Conservation (phyloP, 1,140 invertebrate genomes). For the Drosophila nikananu region DNA sequence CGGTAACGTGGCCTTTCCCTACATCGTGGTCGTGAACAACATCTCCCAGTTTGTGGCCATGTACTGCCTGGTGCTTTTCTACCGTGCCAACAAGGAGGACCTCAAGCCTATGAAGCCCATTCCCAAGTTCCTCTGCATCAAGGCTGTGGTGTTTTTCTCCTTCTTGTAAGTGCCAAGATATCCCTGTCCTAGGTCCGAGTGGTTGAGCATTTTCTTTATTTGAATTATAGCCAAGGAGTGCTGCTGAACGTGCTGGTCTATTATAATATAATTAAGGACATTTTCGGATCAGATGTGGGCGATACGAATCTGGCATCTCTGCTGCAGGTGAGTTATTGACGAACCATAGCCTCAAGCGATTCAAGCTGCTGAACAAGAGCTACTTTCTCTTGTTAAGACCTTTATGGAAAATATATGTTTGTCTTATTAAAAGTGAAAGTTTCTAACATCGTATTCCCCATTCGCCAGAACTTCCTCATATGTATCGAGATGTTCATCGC, state of each 20-base stretch:
- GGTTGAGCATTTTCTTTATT: neutral
- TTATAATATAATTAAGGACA: constrained; percentile 89
- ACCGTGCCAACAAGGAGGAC: constrained; percentile 94
- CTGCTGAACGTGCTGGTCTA: constrained; percentile 95
- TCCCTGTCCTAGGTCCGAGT: neutral
- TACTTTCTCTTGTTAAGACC: constrained; percentile 8
- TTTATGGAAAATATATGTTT: neutral
- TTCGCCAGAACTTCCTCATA: constrained; percentile 94
- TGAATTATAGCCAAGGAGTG: constrained; percentile 93
- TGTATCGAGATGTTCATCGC: constrained; percentile 99
- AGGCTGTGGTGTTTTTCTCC: constrained; percentile 98
- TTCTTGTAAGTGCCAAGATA: constrained; percentile 94
- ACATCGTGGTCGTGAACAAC: constrained; percentile 96
- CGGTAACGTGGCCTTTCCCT: constrained; percentile 94
- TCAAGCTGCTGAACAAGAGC: neutral
- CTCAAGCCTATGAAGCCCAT: constrained; percentile 96
- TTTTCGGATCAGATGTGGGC: constrained; percentile 87
- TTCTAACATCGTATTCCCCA: neutral
- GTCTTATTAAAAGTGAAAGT: constrained; percentile 11
- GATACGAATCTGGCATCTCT: constrained; percentile 88
- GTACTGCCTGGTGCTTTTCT: constrained; percentile 98
- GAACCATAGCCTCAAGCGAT: neutral
- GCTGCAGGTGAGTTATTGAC: constrained; percentile 89
- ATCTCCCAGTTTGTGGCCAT: constrained; percentile 98
- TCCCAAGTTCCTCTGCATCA: constrained; percentile 98